Evolutionary conservation across 2,888 invertebrate genomes (phyloP).

Genomic region (Venusia cambrica): DNA sequence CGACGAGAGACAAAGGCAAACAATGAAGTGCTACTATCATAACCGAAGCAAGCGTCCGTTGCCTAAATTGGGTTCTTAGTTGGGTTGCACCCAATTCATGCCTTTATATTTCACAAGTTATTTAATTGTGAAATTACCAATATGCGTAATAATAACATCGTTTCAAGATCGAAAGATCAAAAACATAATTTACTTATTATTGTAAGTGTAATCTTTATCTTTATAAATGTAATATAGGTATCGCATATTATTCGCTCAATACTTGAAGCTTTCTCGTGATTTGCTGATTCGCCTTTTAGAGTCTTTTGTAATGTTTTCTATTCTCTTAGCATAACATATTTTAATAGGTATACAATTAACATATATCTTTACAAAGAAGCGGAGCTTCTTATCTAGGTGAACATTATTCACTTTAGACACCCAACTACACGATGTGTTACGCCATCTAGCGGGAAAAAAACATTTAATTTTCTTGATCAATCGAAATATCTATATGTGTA

Average conservation of each 20-base stretch:
- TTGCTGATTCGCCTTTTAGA: conserved; percentile 73
- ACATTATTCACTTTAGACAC: conserved; percentile 46
- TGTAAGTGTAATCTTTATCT: conserved; percentile 40
- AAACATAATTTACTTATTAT: conserved; percentile 36
- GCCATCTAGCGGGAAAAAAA: no score
- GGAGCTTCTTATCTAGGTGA: conserved; percentile 54
- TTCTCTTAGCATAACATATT: conserved; percentile 49
- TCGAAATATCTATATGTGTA: no score
- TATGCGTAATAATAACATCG: no score
- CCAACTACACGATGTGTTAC: no score
- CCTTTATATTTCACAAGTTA: no score
- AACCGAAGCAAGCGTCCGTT: no score
- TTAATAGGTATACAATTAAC: conserved; percentile 57
- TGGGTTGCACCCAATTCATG: no score
- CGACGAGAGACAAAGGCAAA: no score
- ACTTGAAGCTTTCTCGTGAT: conserved; percentile 67
- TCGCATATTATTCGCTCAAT: conserved; percentile 66
- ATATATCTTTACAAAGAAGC: conserved; percentile 54
- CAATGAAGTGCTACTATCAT: no score
- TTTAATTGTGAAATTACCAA: no score
- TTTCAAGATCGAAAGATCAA: conserved; percentile 14
- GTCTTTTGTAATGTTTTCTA: conserved; percentile 59
- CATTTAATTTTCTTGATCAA: no score
- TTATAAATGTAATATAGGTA: conserved; percentile 32
- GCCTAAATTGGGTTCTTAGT: no score